A percentile compares a stretch with the other conserved stretches of the same genome.
Conservation (phyloP, 2,113 vertebrate species). For the Podarcis muralis region DNA sequence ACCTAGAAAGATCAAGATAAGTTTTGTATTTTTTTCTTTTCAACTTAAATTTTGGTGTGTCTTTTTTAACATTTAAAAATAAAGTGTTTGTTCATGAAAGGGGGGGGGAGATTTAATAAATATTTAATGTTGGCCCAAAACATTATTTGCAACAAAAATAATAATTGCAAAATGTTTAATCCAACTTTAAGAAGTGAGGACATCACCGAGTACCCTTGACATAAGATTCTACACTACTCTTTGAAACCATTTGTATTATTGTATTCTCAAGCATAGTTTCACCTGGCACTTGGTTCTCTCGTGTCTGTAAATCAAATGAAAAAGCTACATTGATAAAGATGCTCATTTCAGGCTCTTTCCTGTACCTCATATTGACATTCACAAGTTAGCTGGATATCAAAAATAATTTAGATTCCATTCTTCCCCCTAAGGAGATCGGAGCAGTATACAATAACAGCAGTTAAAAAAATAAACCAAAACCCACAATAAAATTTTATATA, state of each 20-base stretch:
- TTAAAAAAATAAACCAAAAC: not conserved
- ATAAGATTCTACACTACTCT: not conserved
- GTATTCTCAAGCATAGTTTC: not conserved
- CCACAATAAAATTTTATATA: too few relatives aligned
- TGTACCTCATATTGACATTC: not conserved
- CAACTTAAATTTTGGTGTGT: conserved; percentile 32
- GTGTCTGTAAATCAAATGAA: not conserved
- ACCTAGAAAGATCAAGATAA: conserved; percentile 67
- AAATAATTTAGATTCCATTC: not conserved
- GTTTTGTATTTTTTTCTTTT: conserved; percentile 62
- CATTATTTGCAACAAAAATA: not conserved
- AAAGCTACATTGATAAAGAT: not conserved
- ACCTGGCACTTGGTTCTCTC: not conserved
- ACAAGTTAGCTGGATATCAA: not conserved
- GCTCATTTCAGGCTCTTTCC: not conserved
- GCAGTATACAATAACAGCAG: not conserved
- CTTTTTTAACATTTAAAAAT: conserved; percentile 48
- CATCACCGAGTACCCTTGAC: not conserved
- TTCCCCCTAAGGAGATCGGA: not conserved
- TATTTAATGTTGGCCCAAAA: not conserved
- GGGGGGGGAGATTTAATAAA: not conserved
- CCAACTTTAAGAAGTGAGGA: not conserved
- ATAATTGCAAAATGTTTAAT: not conserved
- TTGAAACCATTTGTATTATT: not conserved
- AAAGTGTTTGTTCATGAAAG: not conserved